These are phyloP conservation scores for Myotis brandtii DNA, from an alignment of 2,113 vertebrate genomes.

Conservation along the genomic window DNA sequence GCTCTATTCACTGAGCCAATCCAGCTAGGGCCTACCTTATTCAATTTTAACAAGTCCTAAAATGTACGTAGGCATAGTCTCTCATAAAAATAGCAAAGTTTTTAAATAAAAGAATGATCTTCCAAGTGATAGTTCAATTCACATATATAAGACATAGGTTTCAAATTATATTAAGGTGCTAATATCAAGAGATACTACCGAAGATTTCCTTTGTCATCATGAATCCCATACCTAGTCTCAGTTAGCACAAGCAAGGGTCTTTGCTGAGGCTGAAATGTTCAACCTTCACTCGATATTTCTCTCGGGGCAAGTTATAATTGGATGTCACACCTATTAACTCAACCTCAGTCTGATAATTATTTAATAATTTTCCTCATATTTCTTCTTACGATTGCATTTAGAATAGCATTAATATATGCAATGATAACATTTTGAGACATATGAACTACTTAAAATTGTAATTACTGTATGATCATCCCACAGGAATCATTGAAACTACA, in stretches of 20 bases:
- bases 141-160: not conserved
- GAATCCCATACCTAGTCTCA: conserved; percentile 48
- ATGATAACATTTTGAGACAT: conserved; percentile 83
- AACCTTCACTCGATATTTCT: conserved; percentile 85
- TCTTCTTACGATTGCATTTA: conserved; percentile 81
- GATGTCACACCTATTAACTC: conserved; percentile 89
- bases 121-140: conserved; percentile 3
- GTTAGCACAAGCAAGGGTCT: conserved; percentile 76
- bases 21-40: not conserved
- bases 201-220: conserved; percentile 44
- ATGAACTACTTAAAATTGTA: conserved; percentile 76
- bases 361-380: conserved; percentile 78
- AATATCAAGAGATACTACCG: conserved; percentile 32
- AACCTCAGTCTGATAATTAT: conserved; percentile 90
- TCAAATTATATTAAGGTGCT: not conserved
- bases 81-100: not conserved
- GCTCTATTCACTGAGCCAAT: too few relatives aligned
- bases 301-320: conserved; percentile 90
- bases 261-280: conserved; percentile 78
- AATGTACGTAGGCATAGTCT: not conserved
- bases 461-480: conserved; percentile 66
- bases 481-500: conserved; percentile 43
- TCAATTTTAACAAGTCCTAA: not conserved
- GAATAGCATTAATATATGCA: conserved; percentile 84
- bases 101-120: conserved; percentile 21